phyloP scores from a whole-genome alignment of 2,888 invertebrate genomes.

The Phytoseiulus persimilis region DNA sequence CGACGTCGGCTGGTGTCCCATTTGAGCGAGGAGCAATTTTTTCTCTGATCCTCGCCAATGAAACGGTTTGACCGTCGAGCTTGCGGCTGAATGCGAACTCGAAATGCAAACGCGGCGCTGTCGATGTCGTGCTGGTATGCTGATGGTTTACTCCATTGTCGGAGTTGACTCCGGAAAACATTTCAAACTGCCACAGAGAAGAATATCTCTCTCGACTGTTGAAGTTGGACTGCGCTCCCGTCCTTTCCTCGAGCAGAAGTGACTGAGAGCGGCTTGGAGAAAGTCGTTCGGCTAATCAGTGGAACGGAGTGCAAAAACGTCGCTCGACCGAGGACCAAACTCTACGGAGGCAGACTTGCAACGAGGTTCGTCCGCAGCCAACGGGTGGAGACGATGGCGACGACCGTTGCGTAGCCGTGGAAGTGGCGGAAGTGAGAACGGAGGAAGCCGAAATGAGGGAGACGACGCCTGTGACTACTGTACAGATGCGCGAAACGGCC shows the following conservation, averaged over 20 bases:
- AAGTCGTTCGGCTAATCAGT: neutral
- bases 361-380: neutral
- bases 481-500: neutral
- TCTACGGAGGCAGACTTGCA: neutral
- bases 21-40: too few relatives aligned
- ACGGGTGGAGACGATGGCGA: neutral
- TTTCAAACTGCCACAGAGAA: neutral
- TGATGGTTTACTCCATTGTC: too few relatives aligned
- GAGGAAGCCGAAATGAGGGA: neutral
- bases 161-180: neutral
- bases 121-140: too few relatives aligned
- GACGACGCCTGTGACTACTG: neutral
- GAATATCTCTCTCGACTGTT: neutral
- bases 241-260: neutral
- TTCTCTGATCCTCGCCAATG: too few relatives aligned
- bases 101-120: too few relatives aligned
- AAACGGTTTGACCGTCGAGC: too few relatives aligned
- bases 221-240: neutral
- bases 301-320: neutral
- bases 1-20: too few relatives aligned
- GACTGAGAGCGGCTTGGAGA: neutral
- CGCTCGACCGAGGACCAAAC: neutral
- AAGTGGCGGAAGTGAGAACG: neutral
- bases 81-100: too few relatives aligned
- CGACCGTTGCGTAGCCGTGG: neutral